Evolutionary conservation across 2,797 vertebrate species (phyloP).

Genomic region (Helicolenus hilgendorfi): DNA sequence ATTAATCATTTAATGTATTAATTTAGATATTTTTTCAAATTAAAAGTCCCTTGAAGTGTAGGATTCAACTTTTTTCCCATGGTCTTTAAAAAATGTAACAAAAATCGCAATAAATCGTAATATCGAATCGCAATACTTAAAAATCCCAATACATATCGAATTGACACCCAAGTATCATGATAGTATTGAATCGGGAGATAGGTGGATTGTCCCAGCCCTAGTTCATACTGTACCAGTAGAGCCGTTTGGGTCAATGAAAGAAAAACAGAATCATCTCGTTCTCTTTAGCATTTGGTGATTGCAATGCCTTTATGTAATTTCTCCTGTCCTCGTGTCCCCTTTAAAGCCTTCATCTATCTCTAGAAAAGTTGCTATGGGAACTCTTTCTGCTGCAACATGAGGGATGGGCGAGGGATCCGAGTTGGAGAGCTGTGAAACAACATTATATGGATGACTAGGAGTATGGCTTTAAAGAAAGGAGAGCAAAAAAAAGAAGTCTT

Average conservation of each 20-base stretch:
- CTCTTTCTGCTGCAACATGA: conserved; percentile 65
- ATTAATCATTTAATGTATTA: too few relatives aligned
- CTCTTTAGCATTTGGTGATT: conserved; percentile 14
- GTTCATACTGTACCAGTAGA: neutral
- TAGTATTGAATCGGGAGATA: too few relatives aligned
- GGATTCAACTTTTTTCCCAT: too few relatives aligned
- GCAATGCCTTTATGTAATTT: conserved; percentile 19
- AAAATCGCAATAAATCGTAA: too few relatives aligned
- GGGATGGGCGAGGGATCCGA: conserved; percentile 62
- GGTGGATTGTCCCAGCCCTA: too few relatives aligned
- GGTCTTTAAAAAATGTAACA: too few relatives aligned
- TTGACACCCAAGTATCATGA: too few relatives aligned
- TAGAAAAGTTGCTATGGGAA: conserved; percentile 82
- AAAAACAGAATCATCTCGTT: conserved; percentile 16
- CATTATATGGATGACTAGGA: conserved; percentile 59
- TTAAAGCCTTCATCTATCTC: conserved; percentile 33
- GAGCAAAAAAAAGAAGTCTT: conserved; percentile 21
- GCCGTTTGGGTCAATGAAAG: neutral
- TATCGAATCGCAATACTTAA: too few relatives aligned
- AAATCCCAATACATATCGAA: too few relatives aligned
- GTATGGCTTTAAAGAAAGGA: conserved; percentile 30
- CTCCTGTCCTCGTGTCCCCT: conserved; percentile 1
- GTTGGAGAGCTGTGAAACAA: conserved; percentile 70
- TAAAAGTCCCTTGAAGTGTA: too few relatives aligned
- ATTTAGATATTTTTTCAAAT: too few relatives aligned